phyloP scores from a whole-genome alignment of 2,113 vertebrate genomes.

The Thryonomys swinderianus region DNA sequence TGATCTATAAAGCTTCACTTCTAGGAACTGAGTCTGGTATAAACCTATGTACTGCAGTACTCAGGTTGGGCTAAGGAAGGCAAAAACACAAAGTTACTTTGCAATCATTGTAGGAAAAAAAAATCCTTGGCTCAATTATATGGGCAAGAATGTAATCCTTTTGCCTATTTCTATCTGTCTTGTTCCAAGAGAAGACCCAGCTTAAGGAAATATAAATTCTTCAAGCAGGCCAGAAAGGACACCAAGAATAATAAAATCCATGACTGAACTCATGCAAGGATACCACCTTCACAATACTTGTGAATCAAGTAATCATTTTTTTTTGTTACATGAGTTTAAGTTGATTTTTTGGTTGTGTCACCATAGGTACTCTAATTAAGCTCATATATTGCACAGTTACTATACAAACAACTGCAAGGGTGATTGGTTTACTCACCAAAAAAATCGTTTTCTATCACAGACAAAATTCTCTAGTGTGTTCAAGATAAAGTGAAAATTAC shows the following conservation, averaged over 20 bases:
- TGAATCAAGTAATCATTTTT: neutral
- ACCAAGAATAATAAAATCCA: neutral
- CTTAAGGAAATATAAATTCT: neutral
- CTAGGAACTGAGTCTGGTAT: neutral
- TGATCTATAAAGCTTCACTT: neutral
- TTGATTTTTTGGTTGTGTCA: neutral
- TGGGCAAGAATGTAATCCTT: neutral
- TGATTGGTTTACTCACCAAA: neutral
- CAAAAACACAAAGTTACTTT: neutral
- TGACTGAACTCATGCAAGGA: neutral
- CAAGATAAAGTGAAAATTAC: neutral
- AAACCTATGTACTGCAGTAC: neutral
- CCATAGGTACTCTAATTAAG: neutral
- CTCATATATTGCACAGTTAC: neutral
- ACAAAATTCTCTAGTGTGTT: neutral
- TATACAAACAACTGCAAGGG: neutral
- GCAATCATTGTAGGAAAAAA: neutral
- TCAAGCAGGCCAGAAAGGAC: neutral
- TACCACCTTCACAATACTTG: neutral
- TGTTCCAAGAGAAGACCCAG: neutral
- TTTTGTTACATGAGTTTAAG: neutral
- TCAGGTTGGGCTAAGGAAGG: neutral
- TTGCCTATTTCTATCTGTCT: neutral
- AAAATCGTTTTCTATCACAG: constrained; percentile 4
- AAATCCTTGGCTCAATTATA: neutral